phyloP scores from a whole-genome alignment of 2,888 invertebrate species.

The Piscicola geometra region DNA sequence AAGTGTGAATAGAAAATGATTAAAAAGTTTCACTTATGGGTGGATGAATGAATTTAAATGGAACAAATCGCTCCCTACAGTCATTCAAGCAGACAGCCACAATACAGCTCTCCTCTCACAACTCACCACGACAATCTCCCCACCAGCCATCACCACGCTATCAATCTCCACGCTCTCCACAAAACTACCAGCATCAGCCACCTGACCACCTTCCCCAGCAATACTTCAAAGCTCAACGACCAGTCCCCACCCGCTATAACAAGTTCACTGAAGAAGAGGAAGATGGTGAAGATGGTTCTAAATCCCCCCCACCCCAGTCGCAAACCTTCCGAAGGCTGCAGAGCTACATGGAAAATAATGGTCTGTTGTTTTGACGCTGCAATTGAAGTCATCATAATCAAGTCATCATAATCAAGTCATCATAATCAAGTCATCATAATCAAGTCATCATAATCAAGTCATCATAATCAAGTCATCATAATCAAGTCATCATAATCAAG shows the following conservation, averaged over 20 bases:
- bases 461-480: too few relatives aligned
- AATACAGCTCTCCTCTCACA: neutral
- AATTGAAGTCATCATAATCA: neutral
- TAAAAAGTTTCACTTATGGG: too few relatives aligned
- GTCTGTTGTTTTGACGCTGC: slow-evolving; percentile 11
- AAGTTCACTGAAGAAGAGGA: slow-evolving; percentile 6
- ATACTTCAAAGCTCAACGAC: neutral
- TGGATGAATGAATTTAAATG: too few relatives aligned
- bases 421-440: too few relatives aligned
- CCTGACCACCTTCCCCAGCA: neutral
- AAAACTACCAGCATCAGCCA: neutral
- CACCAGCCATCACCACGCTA: too few relatives aligned
- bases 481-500: too few relatives aligned
- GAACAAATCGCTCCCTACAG: too few relatives aligned
- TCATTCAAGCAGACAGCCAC: neutral
- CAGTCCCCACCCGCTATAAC: neutral
- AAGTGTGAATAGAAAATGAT: too few relatives aligned
- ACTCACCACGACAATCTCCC: neutral
- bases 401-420: too few relatives aligned
- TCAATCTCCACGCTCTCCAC: neutral
- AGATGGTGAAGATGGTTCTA: slow-evolving; percentile 9
- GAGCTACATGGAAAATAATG: slow-evolving; percentile 36
- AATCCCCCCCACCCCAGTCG: slow-evolving; percentile 24
- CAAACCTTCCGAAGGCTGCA: slow-evolving; percentile 35
- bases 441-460: too few relatives aligned